A percentile compares a stretch with the other conserved stretches of the same genome.
phyloP scores from a whole-genome alignment of 2,888 invertebrate genomes.

The Leptinotarsa juncta region DNA sequence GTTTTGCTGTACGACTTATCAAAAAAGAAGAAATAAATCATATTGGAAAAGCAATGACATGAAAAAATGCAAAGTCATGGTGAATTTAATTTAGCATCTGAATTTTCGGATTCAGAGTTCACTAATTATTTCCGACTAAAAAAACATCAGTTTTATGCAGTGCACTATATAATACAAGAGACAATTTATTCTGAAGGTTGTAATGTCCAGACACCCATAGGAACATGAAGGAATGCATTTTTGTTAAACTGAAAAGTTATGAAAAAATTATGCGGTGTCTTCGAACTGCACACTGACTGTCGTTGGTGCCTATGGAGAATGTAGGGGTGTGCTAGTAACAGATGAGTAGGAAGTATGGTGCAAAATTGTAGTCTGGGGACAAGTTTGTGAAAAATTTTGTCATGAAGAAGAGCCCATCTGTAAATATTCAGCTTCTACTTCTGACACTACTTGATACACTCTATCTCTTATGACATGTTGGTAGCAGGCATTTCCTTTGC shows the following conservation, averaged over 20 bases:
- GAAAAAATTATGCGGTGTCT: conserved; percentile 25
- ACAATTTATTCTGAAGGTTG: conserved; percentile 21
- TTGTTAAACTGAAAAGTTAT: conserved; percentile 18
- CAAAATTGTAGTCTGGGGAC: conserved; percentile 20
- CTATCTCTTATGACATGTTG: conserved; percentile 10
- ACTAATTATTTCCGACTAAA: conserved; percentile 12
- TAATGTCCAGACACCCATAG: not conserved
- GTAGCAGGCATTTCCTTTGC: conserved; percentile 26
- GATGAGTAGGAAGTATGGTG: conserved; percentile 18
- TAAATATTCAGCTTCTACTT: conserved; percentile 17
- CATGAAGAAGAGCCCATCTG: conserved; percentile 18
- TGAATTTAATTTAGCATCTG: conserved; percentile 2
- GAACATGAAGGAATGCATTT: conserved; percentile 9
- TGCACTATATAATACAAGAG: conserved; percentile 1
- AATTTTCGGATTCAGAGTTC: conserved; percentile 1
- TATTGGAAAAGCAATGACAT: not conserved
- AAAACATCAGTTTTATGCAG: conserved; percentile 2
- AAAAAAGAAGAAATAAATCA: too few species aligned
- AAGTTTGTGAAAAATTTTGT: conserved; percentile 11
- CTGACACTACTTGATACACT: conserved; percentile 5
- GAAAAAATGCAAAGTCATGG: not conserved
- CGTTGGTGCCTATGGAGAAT: conserved; percentile 10
- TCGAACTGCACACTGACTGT: conserved; percentile 8
- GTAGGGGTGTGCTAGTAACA: conserved; percentile 20
- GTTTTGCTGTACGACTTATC: not conserved